Evolutionary conservation across 2,797 vertebrate genomes (phyloP), one percentile per base, ranked within the genome.

Genomic region (Neosilurus hyrtlii): DNA sequence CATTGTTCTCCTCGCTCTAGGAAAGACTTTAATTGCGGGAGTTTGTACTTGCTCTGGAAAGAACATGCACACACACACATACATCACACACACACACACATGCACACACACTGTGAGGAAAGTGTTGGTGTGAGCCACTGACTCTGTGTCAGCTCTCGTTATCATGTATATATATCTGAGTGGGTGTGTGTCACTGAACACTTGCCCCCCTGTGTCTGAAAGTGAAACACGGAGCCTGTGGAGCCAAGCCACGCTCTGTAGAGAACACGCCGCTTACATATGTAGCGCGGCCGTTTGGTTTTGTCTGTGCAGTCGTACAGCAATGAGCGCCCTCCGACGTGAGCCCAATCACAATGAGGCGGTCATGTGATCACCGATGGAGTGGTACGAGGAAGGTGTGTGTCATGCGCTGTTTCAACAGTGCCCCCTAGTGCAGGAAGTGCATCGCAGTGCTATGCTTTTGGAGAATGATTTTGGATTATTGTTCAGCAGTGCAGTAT

Each of bases 231-330:
- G 52, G 84, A 80, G 77, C 77, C 71, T 68, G 76, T 67, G 87
- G 89, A 82, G 70, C 78, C 52, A 66, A 90, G 88, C 88, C 88
- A 87, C 82, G 85, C 85, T 86, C 90, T 85, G 89, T 89, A 89
- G 91, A 92, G 91, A 89, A 93, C 93, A 93, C 86, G 91, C 90
- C 89, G 92, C 87, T 90, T 94, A 95, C 93, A 94, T 93, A 92
- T 94, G 93, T 95, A 93, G 90, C 63, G 66, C 86, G 90, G 89
- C 90, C 90, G 91, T 92, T 86, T 91, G 91, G 93, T 93, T 94
- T 94, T 94, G 93, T 95, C 92, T 93, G 93, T 93, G 93, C 93
- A 94, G 93, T 94, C 94, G 92, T 93, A 91, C 90, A 91, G 91
- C 90, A 90, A 91, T 92, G 90, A 93, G 91, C 89, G 89, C 86